Evolutionary conservation across 2,797 vertebrate species (phyloP).

Genomic region (Sparidentex hasta): DNA sequence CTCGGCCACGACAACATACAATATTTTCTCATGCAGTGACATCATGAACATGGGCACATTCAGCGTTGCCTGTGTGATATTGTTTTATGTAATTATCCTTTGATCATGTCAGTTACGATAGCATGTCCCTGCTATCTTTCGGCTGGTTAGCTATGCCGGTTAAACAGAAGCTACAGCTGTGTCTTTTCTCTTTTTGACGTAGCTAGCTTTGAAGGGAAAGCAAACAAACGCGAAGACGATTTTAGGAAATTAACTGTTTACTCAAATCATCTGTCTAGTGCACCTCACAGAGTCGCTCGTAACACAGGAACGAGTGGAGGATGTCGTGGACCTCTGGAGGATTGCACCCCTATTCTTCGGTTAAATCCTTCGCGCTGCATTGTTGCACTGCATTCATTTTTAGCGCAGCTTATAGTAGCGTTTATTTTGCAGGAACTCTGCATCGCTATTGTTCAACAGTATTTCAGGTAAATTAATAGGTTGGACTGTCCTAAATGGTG

Average conservation of each 20-base stretch:
- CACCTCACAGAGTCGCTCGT: background rate
- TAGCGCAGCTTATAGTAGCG: background rate
- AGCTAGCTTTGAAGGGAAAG: background rate
- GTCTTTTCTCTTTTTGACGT: background rate
- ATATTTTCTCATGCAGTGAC: rapidly evolving
- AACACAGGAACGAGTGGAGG: background rate
- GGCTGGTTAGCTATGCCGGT: no score
- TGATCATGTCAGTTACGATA: rapidly evolving
- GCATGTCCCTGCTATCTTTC: background rate
- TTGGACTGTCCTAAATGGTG: background rate
- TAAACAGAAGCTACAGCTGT: background rate
- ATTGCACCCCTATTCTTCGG: background rate
- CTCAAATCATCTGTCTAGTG: background rate
- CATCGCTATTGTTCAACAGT: background rate
- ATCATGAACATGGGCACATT: rapidly evolving
- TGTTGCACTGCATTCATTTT: background rate
- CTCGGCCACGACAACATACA: constrained; percentile 75
- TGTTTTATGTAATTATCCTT: background rate
- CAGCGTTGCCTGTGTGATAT: rapidly evolving
- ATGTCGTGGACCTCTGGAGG: background rate
- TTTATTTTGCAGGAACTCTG: background rate
- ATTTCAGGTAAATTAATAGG: background rate
- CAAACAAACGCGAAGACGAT: background rate
- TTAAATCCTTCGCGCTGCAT: background rate
- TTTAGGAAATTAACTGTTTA: background rate